Conservation (phyloP, 2,113 vertebrate genomes). For the Notiomystis cincta region DNA sequence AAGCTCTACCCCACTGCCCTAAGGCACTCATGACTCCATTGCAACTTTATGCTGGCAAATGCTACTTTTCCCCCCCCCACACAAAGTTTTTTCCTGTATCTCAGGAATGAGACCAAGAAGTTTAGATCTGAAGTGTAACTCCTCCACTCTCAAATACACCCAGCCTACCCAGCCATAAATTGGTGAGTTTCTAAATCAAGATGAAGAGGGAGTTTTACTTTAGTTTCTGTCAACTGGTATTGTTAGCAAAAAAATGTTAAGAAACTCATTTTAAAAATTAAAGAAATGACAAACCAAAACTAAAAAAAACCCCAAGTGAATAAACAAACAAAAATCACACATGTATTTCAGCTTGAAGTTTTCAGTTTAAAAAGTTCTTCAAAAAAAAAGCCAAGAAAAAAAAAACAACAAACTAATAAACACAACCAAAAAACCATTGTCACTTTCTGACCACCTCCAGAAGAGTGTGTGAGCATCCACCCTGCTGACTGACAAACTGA, state of each 20-base stretch:
- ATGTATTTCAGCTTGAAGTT: not conserved
- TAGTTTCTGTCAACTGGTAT: not conserved
- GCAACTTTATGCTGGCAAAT: not conserved
- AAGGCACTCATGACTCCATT: not conserved
- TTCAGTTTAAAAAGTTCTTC: not conserved
- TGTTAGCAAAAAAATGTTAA: not conserved
- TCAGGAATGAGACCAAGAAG: not conserved
- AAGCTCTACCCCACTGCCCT: not conserved
- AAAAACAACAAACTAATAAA: not conserved
- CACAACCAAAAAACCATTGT: not conserved
- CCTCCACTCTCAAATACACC: not conserved
- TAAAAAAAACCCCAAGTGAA: not conserved
- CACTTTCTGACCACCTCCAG: not conserved
- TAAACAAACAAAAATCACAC: not conserved
- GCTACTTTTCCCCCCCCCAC: fast-evolving
- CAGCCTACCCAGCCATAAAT: not conserved
- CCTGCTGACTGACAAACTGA: not conserved
- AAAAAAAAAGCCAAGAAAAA: no score
- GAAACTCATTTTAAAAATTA: not conserved
- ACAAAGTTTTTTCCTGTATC: not conserved
- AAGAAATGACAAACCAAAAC: not conserved
- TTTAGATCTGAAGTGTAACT: not conserved
- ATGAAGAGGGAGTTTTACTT: not conserved
- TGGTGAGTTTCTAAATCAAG: not conserved
- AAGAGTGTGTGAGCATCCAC: not conserved